phyloP scores from a whole-genome alignment of 2,797 vertebrate species.

The Odontamblyopus rebecca region DNA sequence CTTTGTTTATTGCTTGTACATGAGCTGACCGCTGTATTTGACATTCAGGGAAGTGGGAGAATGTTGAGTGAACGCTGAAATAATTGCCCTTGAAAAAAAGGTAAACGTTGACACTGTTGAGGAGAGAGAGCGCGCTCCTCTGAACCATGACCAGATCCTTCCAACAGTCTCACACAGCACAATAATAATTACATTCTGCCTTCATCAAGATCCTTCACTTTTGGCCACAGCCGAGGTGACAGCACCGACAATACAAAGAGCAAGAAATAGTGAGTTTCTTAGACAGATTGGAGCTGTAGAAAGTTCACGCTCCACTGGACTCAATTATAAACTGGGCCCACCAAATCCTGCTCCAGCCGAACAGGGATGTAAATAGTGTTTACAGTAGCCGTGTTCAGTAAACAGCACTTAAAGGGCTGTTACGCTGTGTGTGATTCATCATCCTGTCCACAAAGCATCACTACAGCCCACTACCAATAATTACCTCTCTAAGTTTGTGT shows the following conservation, averaged over 20 bases:
- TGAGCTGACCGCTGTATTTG: constrained; percentile 35
- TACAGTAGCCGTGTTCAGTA: constrained; percentile 61
- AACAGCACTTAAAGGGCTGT: constrained; percentile 65
- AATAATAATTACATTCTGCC: constrained; percentile 78
- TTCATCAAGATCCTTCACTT: constrained; percentile 75
- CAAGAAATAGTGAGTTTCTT: constrained; percentile 61
- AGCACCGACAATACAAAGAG: constrained; percentile 57
- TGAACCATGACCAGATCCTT: constrained; percentile 73
- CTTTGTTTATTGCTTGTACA: constrained; percentile 30
- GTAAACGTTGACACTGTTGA: constrained; percentile 63
- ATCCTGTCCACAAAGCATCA: constrained; percentile 47
- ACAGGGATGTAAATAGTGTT: constrained; percentile 69
- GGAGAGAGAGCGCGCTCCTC: constrained; percentile 49
- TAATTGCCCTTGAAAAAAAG: constrained; percentile 72
- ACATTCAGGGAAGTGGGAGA: constrained; percentile 42
- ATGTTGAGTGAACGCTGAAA: constrained; percentile 67
- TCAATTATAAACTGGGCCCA: constrained; percentile 75
- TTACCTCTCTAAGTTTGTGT: constrained; percentile 40
- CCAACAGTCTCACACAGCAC: constrained; percentile 53
- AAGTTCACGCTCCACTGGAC: constrained; percentile 75
- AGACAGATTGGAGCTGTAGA: constrained; percentile 73
- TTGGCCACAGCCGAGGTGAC: constrained; percentile 58
- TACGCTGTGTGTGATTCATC: constrained; percentile 64
- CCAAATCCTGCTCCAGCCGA: constrained; percentile 59
- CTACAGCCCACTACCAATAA: constrained; percentile 44